Evolutionary conservation across 92 coral and sea anemone species (phyloP).

Genomic region (Siderastrea siderea): DNA sequence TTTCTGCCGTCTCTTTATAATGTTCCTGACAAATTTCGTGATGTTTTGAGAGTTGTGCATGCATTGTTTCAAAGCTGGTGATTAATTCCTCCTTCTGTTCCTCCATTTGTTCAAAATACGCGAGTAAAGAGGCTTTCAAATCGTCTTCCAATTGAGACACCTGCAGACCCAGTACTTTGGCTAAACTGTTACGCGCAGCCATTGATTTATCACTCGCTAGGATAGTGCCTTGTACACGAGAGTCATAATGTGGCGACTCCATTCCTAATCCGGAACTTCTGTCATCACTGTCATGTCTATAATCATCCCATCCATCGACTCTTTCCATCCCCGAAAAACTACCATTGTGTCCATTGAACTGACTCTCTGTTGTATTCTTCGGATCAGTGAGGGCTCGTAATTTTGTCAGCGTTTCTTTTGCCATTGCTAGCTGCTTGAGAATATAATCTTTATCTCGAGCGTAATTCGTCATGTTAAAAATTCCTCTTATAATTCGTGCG

Average conservation of each 20-base stretch:
- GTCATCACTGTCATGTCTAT: conserved; percentile 47
- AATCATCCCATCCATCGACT: background rate
- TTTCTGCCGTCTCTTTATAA: conserved; percentile 69
- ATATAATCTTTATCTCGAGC: conserved; percentile 74
- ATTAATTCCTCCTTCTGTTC: conserved; percentile 86
- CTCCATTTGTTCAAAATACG: conserved; percentile 89
- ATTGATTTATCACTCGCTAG: conserved; percentile 12
- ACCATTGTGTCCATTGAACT: background rate
- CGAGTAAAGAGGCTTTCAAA: conserved; percentile 78
- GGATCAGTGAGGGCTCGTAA: conserved; percentile 70
- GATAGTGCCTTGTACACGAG: background rate
- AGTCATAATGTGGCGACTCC: conserved; percentile 38
- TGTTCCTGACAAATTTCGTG: conserved; percentile 83
- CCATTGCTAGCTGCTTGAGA: conserved; percentile 78
- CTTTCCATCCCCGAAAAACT: conserved; percentile 23
- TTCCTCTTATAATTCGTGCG: background rate
- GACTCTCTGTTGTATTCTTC: conserved; percentile 36
- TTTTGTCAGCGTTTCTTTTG: conserved; percentile 79
- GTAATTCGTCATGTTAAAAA: conserved; percentile 52
- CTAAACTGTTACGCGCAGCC: conserved; percentile 78
- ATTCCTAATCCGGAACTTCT: conserved; percentile 38
- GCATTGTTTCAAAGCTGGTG: conserved; percentile 85
- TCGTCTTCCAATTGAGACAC: conserved; percentile 89
- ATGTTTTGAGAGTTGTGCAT: conserved; percentile 79
- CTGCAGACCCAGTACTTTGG: conserved; percentile 77